Percentiles rank a stretch among this genome's conserved stretches.
phyloP scores from a whole-genome alignment of 2,113 vertebrate species.

The Gnathonemus echidnorhynchus region DNA sequence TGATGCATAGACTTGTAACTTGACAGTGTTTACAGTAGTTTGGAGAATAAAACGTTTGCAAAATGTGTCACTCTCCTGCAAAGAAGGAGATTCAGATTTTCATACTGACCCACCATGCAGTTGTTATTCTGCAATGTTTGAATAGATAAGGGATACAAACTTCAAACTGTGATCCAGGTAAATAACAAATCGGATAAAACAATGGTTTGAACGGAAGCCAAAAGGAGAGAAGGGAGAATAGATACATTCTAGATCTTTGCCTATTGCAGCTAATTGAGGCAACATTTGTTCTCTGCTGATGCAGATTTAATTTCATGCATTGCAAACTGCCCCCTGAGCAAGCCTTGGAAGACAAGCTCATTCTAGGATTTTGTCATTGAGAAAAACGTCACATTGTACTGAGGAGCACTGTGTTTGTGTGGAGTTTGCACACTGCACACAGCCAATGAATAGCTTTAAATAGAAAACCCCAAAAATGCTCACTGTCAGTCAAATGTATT shows the following conservation, averaged over 20 bases:
- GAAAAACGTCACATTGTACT: background rate
- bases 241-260: constrained; percentile 3
- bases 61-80: constrained; percentile 8
- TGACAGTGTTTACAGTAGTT: constrained; percentile 14
- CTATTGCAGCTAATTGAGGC: constrained; percentile 9
- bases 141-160: constrained; percentile 1
- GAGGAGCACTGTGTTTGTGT: background rate
- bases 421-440: background rate
- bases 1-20: constrained; percentile 18
- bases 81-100: background rate
- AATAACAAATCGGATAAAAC: background rate
- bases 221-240: background rate
- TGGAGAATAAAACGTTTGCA: background rate
- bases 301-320: constrained; percentile 13
- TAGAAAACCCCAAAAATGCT: background rate
- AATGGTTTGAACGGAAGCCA: background rate
- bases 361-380: background rate
- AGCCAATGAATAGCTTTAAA: background rate
- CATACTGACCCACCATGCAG: background rate
- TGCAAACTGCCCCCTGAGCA: background rate
- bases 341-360: background rate
- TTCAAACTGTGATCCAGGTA: constrained; percentile 6
- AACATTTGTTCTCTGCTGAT: background rate
- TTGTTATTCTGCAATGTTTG: background rate
- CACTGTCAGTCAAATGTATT: background rate